These are phyloP conservation scores for Gymnocheta viridis DNA, from an alignment of 2,888 invertebrate species.

Conservation along the genomic window DNA sequence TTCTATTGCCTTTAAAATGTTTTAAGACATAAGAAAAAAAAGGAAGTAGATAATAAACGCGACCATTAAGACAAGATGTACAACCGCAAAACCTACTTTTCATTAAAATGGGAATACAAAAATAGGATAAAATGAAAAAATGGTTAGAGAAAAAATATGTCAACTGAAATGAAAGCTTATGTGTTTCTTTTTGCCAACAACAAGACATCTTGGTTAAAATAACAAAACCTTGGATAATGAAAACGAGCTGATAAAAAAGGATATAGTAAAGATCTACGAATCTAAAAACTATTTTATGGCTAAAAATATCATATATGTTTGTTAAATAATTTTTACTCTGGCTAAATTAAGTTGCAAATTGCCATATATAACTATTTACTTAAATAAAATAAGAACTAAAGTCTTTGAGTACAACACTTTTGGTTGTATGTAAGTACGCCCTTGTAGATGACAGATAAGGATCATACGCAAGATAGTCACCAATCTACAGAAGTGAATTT, in stretches of 20 bases:
- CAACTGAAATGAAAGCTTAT: conserved; percentile 11
- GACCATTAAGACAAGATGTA: conserved; percentile 59
- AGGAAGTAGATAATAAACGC: conserved; percentile 64
- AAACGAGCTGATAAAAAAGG: background rate
- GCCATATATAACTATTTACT: too few relatives aligned
- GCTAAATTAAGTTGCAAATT: too few relatives aligned
- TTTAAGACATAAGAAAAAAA: conserved; percentile 4
- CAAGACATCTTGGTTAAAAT: background rate
- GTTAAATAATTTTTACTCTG: too few relatives aligned
- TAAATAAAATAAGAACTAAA: too few relatives aligned
- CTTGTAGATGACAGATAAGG: too few relatives aligned
- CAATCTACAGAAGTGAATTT: too few relatives aligned
- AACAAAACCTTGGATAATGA: background rate
- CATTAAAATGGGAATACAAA: conserved; percentile 41
- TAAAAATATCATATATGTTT: too few relatives aligned
- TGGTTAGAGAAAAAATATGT: background rate
- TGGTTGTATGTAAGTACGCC: too few relatives aligned
- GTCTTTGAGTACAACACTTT: too few relatives aligned
- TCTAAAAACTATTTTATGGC: too few relatives aligned
- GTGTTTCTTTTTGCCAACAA: background rate
- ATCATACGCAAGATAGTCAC: too few relatives aligned
- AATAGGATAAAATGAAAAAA: conserved; percentile 6
- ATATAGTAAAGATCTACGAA: too few relatives aligned
- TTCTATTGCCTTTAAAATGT: conserved; percentile 24
- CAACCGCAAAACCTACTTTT: conserved; percentile 61